These are phyloP conservation scores for Neogobius melanostomus DNA, from an alignment of 2,113 vertebrate species.

Conservation along the genomic window DNA sequence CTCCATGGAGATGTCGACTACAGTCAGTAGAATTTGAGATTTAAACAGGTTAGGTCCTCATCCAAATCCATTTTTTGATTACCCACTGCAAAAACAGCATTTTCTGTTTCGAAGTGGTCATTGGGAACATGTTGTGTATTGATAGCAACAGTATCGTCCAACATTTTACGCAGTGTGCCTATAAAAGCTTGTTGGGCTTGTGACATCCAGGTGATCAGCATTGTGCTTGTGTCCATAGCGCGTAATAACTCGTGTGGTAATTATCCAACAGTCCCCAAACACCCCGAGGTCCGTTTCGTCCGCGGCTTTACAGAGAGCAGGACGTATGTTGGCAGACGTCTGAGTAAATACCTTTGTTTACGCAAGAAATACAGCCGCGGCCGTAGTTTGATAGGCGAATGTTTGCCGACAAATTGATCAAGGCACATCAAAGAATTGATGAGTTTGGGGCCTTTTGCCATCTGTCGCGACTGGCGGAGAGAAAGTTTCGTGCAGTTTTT, in stretches of 20 bases:
- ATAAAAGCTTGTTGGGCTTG: neutral
- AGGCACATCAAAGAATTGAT: neutral
- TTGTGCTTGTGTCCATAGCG: neutral
- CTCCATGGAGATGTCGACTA: too few relatives aligned
- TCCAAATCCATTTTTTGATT: too few relatives aligned
- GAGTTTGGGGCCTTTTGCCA: neutral
- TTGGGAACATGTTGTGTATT: too few relatives aligned
- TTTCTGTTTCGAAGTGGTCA: too few relatives aligned
- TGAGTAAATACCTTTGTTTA: slow-evolving; percentile 58
- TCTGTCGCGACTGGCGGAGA: too few relatives aligned
- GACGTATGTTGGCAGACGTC: slow-evolving; percentile 57
- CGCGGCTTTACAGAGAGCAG: slow-evolving; percentile 34
- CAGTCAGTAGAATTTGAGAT: too few relatives aligned
- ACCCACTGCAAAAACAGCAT: too few relatives aligned
- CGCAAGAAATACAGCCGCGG: neutral
- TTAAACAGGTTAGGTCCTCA: too few relatives aligned
- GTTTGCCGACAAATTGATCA: slow-evolving; percentile 27
- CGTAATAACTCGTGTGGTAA: neutral
- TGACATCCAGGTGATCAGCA: neutral
- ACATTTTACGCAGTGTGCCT: too few relatives aligned
- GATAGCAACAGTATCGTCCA: too few relatives aligned
- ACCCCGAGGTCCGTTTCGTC: neutral
- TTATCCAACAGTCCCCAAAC: neutral
- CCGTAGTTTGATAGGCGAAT: neutral
- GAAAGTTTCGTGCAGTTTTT: too few relatives aligned